phyloP scores from a whole-genome alignment of 2,797 vertebrate species.

The Triplophysa yarkandensis region DNA sequence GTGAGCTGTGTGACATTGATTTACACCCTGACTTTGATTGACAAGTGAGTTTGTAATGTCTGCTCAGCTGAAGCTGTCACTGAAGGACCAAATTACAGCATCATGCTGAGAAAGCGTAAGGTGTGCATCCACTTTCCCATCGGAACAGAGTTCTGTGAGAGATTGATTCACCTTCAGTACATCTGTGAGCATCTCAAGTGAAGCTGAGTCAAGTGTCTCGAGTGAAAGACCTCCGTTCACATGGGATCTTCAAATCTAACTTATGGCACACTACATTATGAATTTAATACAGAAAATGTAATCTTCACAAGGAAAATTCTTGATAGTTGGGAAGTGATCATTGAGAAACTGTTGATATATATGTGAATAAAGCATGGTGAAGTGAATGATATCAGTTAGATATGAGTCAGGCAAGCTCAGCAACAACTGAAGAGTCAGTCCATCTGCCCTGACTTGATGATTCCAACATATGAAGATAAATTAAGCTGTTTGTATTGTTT shows the following conservation, averaged over 20 bases:
- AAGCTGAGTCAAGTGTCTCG: neutral
- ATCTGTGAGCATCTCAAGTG: neutral
- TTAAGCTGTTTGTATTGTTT: too few relatives aligned
- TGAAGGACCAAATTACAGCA: slow-evolving; percentile 34
- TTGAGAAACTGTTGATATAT: too few relatives aligned
- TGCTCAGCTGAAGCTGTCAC: slow-evolving; percentile 24
- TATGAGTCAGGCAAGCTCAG: too few relatives aligned
- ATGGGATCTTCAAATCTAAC: neutral
- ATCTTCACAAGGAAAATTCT: too few relatives aligned
- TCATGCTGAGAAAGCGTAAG: slow-evolving; percentile 25
- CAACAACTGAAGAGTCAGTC: too few relatives aligned
- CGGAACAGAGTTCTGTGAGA: neutral
- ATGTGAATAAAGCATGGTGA: too few relatives aligned
- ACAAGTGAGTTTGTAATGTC: slow-evolving; percentile 31
- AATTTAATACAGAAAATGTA: too few relatives aligned
- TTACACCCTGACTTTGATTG: slow-evolving; percentile 38
- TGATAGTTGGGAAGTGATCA: too few relatives aligned
- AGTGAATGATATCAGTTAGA: too few relatives aligned
- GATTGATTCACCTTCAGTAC: slow-evolving; percentile 8
- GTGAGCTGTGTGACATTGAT: slow-evolving; percentile 40
- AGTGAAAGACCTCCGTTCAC: too few relatives aligned
- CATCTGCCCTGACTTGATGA: too few relatives aligned
- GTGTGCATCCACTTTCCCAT: slow-evolving; percentile 21
- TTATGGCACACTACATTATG: neutral
- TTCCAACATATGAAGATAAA: too few relatives aligned